phyloP scores from a whole-genome alignment of 1,140 invertebrate genomes.

The Aradophagus sp. region DNA sequence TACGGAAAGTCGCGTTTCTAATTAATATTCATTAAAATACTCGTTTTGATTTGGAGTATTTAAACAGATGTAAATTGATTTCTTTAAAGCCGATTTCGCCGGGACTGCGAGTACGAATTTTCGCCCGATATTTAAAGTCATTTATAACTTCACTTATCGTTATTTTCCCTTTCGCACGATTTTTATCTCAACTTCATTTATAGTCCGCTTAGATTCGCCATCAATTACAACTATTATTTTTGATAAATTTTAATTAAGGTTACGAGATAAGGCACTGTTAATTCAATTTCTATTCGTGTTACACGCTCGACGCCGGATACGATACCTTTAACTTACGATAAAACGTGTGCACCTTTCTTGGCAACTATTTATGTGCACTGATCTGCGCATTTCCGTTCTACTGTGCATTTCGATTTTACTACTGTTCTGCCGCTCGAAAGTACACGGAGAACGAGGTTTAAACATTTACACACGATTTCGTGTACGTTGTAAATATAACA shows the following conservation, averaged over 20 bases:
- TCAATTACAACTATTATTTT: constrained; percentile 30
- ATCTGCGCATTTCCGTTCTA: constrained; percentile 28
- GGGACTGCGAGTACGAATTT: too few species aligned
- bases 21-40: too few species aligned
- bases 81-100: too few species aligned
- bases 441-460: too few species aligned
- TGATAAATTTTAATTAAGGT: constrained; percentile 31
- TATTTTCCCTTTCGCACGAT: neutral
- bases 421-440: too few species aligned
- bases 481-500: too few species aligned
- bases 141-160: too few species aligned
- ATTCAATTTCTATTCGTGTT: constrained; percentile 28
- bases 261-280: constrained; percentile 23
- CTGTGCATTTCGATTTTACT: constrained; percentile 23
- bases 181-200: constrained; percentile 12
- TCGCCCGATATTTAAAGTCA: too few species aligned
- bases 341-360: constrained; percentile 21
- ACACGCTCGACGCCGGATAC: constrained; percentile 19
- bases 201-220: neutral
- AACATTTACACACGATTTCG: too few species aligned
- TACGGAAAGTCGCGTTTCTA: too few species aligned
- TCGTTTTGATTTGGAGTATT: too few species aligned
- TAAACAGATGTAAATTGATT: too few species aligned
- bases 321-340: constrained; percentile 38
- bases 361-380: constrained; percentile 32